Evolutionary conservation across 2,888 invertebrate species (phyloP).

Genomic region (Sinelater perroti): DNA sequence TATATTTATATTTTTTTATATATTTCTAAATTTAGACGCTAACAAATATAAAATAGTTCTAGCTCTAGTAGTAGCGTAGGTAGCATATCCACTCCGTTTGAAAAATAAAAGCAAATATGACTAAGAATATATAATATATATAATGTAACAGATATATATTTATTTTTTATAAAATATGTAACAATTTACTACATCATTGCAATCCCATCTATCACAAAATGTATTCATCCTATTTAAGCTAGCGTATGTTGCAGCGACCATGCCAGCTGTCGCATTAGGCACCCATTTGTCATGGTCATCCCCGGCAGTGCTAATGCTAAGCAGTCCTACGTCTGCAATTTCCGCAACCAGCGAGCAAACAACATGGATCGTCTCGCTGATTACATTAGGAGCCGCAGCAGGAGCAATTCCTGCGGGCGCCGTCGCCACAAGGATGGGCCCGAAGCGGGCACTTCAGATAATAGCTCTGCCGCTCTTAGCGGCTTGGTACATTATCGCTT

Average conservation of each 20-base stretch:
- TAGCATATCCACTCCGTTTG: no score
- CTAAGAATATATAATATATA: no score
- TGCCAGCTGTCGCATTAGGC: conserved; percentile 67
- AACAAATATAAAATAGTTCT: no score
- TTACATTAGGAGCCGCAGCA: conserved; percentile 65
- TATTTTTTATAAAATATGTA: no score
- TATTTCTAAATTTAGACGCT: no score
- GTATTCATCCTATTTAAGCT: no score
- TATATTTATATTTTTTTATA: no score
- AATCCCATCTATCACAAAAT: no score
- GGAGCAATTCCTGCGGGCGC: conserved; percentile 67
- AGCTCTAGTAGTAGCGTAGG: no score
- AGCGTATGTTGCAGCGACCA: conserved; percentile 62
- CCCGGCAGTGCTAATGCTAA: conserved; percentile 63
- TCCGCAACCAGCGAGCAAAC: conserved; percentile 56
- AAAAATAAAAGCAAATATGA: no score
- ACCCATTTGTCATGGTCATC: conserved; percentile 69
- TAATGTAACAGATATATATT: no score
- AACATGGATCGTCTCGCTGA: conserved; percentile 66
- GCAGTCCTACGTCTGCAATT: conserved; percentile 41
- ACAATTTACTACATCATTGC: no score
- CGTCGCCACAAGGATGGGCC: conserved; percentile 65
- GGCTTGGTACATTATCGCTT: conserved; percentile 67
- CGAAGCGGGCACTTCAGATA: conserved; percentile 65
- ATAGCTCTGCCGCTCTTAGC: conserved; percentile 64